These are phyloP conservation scores for Drosophila subquinaria DNA, from an alignment of 2,888 invertebrate species.

Conservation along the genomic window DNA sequence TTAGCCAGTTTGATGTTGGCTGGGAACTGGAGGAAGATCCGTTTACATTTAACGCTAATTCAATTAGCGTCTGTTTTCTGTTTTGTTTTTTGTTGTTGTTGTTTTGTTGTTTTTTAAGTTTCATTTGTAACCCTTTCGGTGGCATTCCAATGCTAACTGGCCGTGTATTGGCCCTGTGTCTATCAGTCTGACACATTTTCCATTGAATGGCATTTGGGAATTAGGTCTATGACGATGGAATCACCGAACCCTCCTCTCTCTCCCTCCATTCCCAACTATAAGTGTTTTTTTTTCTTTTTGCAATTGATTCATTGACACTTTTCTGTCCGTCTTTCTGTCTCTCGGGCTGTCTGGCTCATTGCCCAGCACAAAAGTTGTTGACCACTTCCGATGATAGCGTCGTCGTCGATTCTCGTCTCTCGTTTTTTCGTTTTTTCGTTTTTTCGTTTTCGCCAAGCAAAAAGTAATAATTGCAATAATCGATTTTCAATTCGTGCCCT, in stretches of 20 bases:
- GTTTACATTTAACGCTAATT: conserved; percentile 45
- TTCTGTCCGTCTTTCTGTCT: not conserved
- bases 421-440: too few species aligned
- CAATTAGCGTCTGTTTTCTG: conserved; percentile 37
- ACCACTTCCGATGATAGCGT: conserved; percentile 43
- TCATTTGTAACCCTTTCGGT: conserved; percentile 30
- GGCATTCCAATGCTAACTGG: conserved; percentile 50
- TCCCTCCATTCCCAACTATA: conserved; percentile 7
- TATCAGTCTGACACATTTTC: conserved; percentile 58
- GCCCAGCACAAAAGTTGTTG: conserved; percentile 26
- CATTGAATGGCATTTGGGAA: conserved; percentile 52
- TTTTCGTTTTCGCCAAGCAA: conserved; percentile 37
- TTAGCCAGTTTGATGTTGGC: conserved; percentile 54
- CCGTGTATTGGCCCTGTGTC: conserved; percentile 26
- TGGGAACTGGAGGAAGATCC: conserved; percentile 30
- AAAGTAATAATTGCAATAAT: conserved; percentile 64
- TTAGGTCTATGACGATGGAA: conserved; percentile 69
- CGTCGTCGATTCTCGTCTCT: conserved; percentile 12
- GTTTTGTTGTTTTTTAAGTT: not conserved
- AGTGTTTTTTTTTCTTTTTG: conserved; percentile 35
- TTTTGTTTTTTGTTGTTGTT: not conserved
- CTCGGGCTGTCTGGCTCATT: conserved; percentile 14
- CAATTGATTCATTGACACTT: conserved; percentile 65
- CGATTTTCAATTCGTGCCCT: conserved; percentile 42
- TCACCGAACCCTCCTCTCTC: not conserved